Conservation (phyloP, 2,113 vertebrate genomes). For the Motacilla tschutschensis region DNA sequence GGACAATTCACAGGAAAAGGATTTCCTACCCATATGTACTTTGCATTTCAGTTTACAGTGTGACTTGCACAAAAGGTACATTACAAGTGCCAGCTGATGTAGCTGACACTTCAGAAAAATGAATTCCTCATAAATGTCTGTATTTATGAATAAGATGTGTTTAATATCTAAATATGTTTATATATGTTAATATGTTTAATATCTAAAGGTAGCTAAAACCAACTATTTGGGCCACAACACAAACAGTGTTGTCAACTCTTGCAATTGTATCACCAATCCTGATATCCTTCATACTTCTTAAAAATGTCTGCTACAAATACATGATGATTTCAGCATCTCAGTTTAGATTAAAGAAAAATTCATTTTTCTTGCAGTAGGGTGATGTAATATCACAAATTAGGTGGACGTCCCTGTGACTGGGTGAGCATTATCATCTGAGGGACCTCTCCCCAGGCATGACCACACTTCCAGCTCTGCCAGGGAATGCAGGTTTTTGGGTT, state of each 20-base stretch:
- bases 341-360: not conserved
- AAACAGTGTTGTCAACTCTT: not conserved
- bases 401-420: accelerated
- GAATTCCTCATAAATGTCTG: conserved; percentile 19
- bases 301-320: not conserved
- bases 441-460: accelerated
- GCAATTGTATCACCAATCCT: not conserved
- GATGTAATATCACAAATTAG: not conserved
- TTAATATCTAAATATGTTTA: conserved; percentile 34
- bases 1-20: conserved; percentile 51
- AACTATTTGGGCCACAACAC: conserved; percentile 32
- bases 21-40: conserved; percentile 37
- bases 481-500: not conserved
- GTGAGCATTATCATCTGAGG: not conserved
- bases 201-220: conserved; percentile 52
- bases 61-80: not conserved
- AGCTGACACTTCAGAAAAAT: conserved; percentile 33
- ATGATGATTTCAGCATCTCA: not conserved
- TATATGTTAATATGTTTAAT: conserved; percentile 27
- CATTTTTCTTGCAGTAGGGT: not conserved
- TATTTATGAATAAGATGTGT: not conserved
- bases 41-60: not conserved
- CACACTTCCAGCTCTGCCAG: accelerated
- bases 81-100: not conserved
- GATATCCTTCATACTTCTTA: not conserved